These are phyloP conservation scores for Centropus unirufus DNA, from an alignment of 2,113 vertebrate genomes.

Conservation along the genomic window DNA sequence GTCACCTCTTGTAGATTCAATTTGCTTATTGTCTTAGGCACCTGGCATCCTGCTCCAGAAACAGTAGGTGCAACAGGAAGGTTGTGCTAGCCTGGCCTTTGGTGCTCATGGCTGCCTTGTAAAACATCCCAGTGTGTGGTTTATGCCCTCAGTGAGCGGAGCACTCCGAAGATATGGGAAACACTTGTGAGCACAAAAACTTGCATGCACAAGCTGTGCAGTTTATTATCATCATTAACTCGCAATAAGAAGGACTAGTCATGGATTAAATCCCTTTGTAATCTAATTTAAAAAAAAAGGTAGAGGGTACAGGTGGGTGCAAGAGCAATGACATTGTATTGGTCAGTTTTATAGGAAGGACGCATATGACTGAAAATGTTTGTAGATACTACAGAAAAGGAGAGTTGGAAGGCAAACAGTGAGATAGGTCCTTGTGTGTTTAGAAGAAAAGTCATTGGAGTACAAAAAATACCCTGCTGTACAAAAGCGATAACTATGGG, in stretches of 20 bases:
- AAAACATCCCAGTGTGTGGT: not conserved
- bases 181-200: accelerated
- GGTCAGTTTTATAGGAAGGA: not conserved
- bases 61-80: not conserved
- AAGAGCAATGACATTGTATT: not conserved
- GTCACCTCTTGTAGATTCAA: not conserved
- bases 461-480: not conserved
- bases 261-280: not conserved
- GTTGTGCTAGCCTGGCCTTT: not conserved
- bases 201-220: accelerated
- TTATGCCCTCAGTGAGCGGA: not conserved
- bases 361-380: not conserved
- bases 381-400: not conserved
- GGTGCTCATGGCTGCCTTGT: not conserved
- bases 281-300: not conserved
- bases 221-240: not conserved
- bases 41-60: not conserved
- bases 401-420: not conserved
- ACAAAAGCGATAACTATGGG: not conserved
- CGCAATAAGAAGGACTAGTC: not conserved
- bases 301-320: not conserved
- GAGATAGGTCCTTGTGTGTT: not conserved
- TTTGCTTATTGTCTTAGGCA: accelerated
- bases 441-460: accelerated
- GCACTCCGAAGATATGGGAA: not conserved